These are phyloP conservation scores for Rhineura floridana DNA, from an alignment of 2,113 vertebrate genomes.

Conservation along the genomic window DNA sequence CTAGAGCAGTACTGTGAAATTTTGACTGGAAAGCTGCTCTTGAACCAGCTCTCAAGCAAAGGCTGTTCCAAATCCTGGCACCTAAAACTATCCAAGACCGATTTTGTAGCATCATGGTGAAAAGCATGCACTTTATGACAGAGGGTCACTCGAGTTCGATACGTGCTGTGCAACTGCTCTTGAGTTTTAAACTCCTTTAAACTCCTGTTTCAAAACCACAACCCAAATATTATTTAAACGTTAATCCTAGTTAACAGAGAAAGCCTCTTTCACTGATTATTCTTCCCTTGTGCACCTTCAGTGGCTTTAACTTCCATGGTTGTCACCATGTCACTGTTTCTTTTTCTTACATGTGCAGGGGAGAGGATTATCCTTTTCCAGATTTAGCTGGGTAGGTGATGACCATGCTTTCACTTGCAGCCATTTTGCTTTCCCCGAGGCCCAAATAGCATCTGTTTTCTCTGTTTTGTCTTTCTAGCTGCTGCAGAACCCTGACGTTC, in stretches of 20 bases:
- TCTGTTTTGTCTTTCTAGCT: slow-evolving; percentile 32
- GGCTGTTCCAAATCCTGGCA: not conserved
- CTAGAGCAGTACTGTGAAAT: not conserved
- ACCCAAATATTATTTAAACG: not conserved
- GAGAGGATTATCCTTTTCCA: slow-evolving; percentile 89
- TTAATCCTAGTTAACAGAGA: not conserved
- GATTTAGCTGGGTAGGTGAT: slow-evolving; percentile 98
- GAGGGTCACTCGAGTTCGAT: not conserved
- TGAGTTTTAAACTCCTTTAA: too few species aligned
- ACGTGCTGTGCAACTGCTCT: too few species aligned
- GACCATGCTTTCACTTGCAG: slow-evolving; percentile 29
- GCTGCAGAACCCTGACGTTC: slow-evolving; percentile 21
- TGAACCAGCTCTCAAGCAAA: not conserved
- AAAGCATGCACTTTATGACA: not conserved
- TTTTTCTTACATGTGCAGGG: slow-evolving; percentile 88
- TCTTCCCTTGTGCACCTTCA: not conserved
- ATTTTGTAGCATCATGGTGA: not conserved
- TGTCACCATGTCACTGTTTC: slow-evolving; percentile 70
- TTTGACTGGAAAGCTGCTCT: not conserved
- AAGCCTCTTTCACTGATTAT: not conserved
- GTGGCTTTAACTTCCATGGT: slow-evolving; percentile 7
- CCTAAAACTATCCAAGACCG: not conserved
- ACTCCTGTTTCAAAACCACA: not conserved
- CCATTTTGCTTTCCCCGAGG: slow-evolving; percentile 66
- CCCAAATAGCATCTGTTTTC: slow-evolving; percentile 57